Evolutionary conservation across 2,113 vertebrate species (phyloP).

Genomic region (rabbit (Oryctolagus cuniculus)): mOryCun1.1 NC_091435.1:91219001-91219500

Average conservation of each 20-base stretch:
- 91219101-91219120: not conserved
- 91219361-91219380: not conserved
- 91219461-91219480: not conserved
- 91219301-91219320: not conserved
- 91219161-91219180: not conserved
- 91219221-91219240: not conserved
- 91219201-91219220: not conserved
- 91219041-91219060: not conserved
- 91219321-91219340: not conserved
- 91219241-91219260: not conserved
- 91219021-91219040: constrained; percentile 15
- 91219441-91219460: too few relatives aligned
- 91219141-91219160: not conserved
- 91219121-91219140: not conserved
- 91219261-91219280: not conserved
- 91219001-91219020: not conserved
- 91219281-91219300: not conserved
- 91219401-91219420: not conserved
- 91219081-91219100: constrained; percentile 10
- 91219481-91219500: too few relatives aligned
- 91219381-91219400: not conserved
- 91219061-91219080: constrained; percentile 36
- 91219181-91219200: not conserved
- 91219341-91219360: not conserved
- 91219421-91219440: not conserved